Conservation (phyloP, 1,140 invertebrate genomes). For the Platyscapa corneri region DNA sequence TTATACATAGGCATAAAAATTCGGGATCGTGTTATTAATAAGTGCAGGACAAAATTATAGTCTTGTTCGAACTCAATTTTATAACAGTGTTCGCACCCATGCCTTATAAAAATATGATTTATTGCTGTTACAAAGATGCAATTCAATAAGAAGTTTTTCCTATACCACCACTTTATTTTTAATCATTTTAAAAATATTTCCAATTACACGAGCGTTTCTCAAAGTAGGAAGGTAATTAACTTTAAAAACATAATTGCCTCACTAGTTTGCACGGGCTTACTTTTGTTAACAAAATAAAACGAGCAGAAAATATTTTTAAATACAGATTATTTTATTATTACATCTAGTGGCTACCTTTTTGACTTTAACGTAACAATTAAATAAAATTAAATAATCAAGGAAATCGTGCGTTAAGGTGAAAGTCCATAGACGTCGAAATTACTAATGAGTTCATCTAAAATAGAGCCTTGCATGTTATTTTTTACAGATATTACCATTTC, state of each 20-base stretch:
- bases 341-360: neutral
- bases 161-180: neutral
- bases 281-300: neutral
- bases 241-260: neutral
- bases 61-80: neutral
- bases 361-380: neutral
- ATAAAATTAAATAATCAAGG: neutral
- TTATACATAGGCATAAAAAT: neutral
- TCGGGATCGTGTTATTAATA: neutral
- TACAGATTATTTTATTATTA: neutral
- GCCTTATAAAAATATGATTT: neutral
- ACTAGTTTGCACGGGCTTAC: neutral
- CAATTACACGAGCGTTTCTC: neutral
- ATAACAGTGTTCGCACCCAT: neutral
- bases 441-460: neutral
- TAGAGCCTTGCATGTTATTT: neutral
- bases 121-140: neutral
- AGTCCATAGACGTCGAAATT: neutral
- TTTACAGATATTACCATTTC: neutral
- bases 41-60: neutral
- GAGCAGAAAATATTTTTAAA: neutral
- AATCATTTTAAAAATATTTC: neutral
- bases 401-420: slow-evolving; percentile 7
- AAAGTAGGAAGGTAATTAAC: neutral
- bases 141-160: neutral